Evolutionary conservation across 2,797 vertebrate genomes (phyloP).

Genomic region (Octomys mimax): DNA sequence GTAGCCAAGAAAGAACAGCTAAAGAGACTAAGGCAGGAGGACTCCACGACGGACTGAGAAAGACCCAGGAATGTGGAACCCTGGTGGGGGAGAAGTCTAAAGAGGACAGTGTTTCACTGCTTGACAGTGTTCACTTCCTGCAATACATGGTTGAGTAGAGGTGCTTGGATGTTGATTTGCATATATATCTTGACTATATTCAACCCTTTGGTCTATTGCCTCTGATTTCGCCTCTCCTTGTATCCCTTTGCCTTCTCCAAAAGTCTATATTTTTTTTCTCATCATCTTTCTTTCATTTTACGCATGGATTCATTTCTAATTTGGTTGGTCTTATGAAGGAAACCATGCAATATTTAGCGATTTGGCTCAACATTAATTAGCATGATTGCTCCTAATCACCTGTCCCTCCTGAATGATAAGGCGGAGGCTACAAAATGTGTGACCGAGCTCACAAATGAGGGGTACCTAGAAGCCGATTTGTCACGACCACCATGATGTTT

Average conservation of each 20-base stretch:
- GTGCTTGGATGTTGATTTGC: not conserved
- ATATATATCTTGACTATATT: not conserved
- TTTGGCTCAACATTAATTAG: not conserved
- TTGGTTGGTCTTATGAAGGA: not conserved
- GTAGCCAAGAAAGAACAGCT: not conserved
- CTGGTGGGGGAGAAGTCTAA: not conserved
- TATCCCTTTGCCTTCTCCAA: not conserved
- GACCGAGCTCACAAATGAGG: not conserved
- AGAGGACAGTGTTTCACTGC: not conserved
- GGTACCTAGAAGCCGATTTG: rapidly evolving
- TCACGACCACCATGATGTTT: not conserved
- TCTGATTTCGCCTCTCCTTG: not conserved
- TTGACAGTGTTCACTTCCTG: not conserved
- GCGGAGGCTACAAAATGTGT: not conserved
- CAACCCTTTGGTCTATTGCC: not conserved
- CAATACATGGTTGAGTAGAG: not conserved
- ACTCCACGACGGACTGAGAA: not conserved
- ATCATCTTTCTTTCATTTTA: not conserved
- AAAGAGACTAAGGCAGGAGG: not conserved
- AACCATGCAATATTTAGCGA: not conserved
- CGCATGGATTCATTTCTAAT: not conserved
- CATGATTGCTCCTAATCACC: not conserved
- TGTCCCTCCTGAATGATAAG: too few relatives aligned
- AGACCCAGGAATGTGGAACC: too few relatives aligned
- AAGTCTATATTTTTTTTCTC: not conserved